Percentiles rank a stretch among this genome's conserved stretches.
Conservation (phyloP, 2,113 vertebrate species). For the Lycaon pictus region DNA sequence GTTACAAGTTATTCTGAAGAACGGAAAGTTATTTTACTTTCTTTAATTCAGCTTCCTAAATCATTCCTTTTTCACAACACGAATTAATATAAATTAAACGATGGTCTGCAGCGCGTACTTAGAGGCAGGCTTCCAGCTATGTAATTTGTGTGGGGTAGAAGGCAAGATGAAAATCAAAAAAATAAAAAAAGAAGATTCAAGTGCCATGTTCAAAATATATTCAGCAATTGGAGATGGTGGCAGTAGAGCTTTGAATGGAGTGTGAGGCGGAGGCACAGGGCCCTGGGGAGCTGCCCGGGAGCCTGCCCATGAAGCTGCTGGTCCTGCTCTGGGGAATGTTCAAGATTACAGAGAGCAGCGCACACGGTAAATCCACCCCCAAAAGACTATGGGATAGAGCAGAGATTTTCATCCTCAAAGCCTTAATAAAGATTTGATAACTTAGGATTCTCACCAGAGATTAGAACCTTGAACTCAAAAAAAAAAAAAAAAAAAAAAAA, state of each 20-base stretch:
- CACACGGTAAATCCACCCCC: neutral
- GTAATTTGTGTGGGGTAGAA: too few species aligned
- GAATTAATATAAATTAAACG: neutral
- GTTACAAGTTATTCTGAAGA: neutral
- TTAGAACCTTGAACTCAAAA: neutral
- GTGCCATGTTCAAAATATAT: too few species aligned
- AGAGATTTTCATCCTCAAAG: neutral
- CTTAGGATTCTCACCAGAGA: neutral
- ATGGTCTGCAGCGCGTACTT: neutral
- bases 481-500: too few species aligned
- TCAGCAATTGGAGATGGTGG: neutral
- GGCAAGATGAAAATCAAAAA: neutral
- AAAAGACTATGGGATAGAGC: neutral
- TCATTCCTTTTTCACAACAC: neutral
- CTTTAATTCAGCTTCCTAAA: neutral
- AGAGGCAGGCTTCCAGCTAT: neutral
- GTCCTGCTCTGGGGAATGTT: neutral
- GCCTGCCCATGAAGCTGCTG: neutral
- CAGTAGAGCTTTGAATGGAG: neutral
- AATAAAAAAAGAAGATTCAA: too few species aligned
- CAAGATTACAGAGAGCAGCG: neutral
- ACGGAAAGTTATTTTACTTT: neutral
- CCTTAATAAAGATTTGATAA: neutral
- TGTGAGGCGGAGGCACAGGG: fast-evolving
- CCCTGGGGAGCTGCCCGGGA: fast-evolving